A percentile compares a stretch with the other conserved stretches of the same genome.
Evolutionary conservation across 1,140 invertebrate genomes (phyloP).

Genomic region (Pomacea maculata): DNA sequence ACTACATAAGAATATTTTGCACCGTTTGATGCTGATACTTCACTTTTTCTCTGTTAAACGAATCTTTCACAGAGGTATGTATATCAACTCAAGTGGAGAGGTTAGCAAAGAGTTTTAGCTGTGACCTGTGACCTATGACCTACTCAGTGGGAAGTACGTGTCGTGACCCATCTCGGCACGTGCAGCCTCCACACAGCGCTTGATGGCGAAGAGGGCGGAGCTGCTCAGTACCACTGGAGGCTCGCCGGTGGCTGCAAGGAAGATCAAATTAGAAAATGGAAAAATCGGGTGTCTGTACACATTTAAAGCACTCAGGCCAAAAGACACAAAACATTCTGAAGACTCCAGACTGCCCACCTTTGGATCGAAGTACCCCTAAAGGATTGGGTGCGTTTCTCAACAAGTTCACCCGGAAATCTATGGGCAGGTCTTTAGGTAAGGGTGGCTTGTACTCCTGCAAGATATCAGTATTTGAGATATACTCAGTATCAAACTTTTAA

Average conservation of each 20-base stretch:
- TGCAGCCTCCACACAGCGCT: constrained; percentile 49
- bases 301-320: too few species aligned
- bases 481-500: too few species aligned
- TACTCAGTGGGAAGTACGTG: constrained; percentile 44
- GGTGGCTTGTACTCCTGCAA: constrained; percentile 76
- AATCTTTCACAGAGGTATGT: too few species aligned
- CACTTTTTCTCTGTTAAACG: too few species aligned
- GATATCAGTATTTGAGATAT: not conserved
- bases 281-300: too few species aligned
- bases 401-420: constrained; percentile 81
- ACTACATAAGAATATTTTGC: too few species aligned
- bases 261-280: too few species aligned
- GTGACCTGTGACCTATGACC: too few species aligned
- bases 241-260: constrained; percentile 58
- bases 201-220: constrained; percentile 51
- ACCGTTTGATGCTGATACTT: too few species aligned
- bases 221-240: constrained; percentile 58
- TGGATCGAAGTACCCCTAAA: constrained; percentile 78
- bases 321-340: not conserved
- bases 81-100: too few species aligned
- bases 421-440: constrained; percentile 82
- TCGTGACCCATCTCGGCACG: constrained; percentile 39
- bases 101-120: too few species aligned
- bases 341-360: constrained; percentile 69
- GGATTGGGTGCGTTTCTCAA: constrained; percentile 74